A percentile compares a stretch with the other conserved stretches of the same genome.
Evolutionary conservation across 2,888 invertebrate genomes (phyloP).

Genomic region (Apotomis capreana): DNA sequence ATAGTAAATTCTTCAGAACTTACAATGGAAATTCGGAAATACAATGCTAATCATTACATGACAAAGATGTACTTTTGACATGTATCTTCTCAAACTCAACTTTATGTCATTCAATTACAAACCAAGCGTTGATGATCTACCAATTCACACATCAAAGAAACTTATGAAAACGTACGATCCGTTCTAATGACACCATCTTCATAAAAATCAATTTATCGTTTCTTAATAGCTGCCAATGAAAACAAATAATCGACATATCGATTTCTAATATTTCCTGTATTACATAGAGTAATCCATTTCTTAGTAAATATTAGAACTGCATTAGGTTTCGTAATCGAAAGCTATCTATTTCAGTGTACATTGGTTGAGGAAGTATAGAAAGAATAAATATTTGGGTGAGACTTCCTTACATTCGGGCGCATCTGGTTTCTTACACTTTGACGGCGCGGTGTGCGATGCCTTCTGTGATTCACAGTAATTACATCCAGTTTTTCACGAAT

Average conservation of each 20-base stretch:
- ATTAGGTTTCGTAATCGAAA: constrained; percentile 49
- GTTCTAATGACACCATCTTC: background rate
- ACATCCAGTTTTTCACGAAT: no score
- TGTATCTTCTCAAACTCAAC: background rate
- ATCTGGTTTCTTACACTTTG: constrained; percentile 42
- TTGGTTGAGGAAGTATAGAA: constrained; percentile 65
- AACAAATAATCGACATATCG: constrained; percentile 20
- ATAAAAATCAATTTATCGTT: constrained; percentile 6
- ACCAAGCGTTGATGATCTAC: background rate
- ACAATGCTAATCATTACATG: background rate
- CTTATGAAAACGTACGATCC: background rate
- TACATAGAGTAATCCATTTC: constrained; percentile 8
- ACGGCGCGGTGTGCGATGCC: background rate
- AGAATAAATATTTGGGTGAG: constrained; percentile 72
- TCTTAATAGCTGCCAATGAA: background rate
- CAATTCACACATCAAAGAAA: constrained; percentile 6
- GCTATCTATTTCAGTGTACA: constrained; percentile 56
- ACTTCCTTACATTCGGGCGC: constrained; percentile 45
- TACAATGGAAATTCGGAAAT: background rate
- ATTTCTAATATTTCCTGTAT: constrained; percentile 16
- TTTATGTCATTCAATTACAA: background rate
- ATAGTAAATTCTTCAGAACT: no score
- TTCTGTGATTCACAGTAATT: background rate
- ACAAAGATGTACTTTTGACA: no score
- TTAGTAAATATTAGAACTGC: constrained; percentile 29